Evolutionary conservation across 2,113 vertebrate genomes (phyloP).

Genomic region (Catagonus wagneri): DNA sequence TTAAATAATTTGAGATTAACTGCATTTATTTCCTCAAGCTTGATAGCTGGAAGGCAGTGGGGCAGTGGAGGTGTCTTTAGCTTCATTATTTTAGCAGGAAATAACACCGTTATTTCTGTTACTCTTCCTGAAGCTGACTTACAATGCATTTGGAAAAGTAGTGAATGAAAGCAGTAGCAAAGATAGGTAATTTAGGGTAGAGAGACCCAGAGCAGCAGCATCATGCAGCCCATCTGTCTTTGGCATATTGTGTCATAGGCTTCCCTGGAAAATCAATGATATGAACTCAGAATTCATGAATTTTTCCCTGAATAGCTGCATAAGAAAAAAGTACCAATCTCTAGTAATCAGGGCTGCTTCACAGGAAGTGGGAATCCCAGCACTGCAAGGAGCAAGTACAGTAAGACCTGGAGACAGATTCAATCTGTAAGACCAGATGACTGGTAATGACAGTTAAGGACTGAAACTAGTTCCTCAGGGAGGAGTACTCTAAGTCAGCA

Average conservation of each 20-base stretch:
- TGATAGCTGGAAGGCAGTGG: background rate
- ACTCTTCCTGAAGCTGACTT: background rate
- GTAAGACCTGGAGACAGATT: background rate
- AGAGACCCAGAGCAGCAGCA: background rate
- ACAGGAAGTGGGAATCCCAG: background rate
- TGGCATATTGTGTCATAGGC: background rate
- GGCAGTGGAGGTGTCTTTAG: background rate
- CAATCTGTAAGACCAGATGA: background rate
- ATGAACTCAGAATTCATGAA: background rate
- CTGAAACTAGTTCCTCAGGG: background rate
- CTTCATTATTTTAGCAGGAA: background rate
- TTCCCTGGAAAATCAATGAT: background rate
- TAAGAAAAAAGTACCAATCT: background rate
- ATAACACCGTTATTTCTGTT: background rate
- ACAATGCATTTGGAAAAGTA: background rate
- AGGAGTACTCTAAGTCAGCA: background rate
- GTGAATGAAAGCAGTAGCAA: background rate
- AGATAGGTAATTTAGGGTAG: background rate
- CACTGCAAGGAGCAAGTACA: background rate
- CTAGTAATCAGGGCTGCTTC: background rate
- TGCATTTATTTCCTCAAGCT: background rate
- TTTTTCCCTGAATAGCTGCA: background rate
- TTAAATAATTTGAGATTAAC: too few species aligned
- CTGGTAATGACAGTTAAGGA: background rate
- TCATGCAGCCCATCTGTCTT: background rate